Base-by-base conservation (phyloP, 2,113 vertebrate genomes). In the Mus spicilegus region DNA sequence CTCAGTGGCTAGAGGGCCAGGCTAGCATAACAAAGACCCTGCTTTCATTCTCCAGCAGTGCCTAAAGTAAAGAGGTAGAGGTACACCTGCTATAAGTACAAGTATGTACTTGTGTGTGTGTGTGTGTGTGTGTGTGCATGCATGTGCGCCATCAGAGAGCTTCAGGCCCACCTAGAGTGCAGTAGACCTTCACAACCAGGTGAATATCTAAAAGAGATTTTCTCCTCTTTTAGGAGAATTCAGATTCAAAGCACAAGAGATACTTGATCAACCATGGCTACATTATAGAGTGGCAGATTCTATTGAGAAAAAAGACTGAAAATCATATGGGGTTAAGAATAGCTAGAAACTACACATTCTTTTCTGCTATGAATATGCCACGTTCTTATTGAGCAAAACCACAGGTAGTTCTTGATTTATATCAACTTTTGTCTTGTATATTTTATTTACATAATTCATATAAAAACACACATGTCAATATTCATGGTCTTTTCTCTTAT, bases 401-500 rank as follows among this genome's bases (percentile, higher is more conserved):
- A 77, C 24, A 51, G 42, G 1, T 93, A 54, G 4, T 82, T 5
- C 36, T 73, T 86, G 22, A 80, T 86, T 89, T 17, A 95, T 93
- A 67, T 72, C 26, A 94, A 94, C 1, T 76, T 11, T 90, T 80
- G 51, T 78, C 0, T 78, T n/a, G 14, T 81, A 85, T 75, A 95
- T 8, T 87, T 91, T 93, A 56, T 94, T 89, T 77, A 78, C 14
- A 26, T 77, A 85, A 94, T 63, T 2, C 46, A 56, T 91, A 3
- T 86, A 80, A 88, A 92, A 65, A 87, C 82, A 80, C 56, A 89
- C 8, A 58, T 67, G 75, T 49, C 69, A 19, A 36, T 73, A 63
- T 95, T 72, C n/a, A 88, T 87, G 14, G 24, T 65, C 46, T 56
- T 91, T 87, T 96, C 73, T 56, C 10, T 67, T 30, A n/a, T 80